These are phyloP conservation scores for Holacanthella duospinosa DNA, from an alignment of 2,888 invertebrate genomes.

Conservation along the genomic window DNA sequence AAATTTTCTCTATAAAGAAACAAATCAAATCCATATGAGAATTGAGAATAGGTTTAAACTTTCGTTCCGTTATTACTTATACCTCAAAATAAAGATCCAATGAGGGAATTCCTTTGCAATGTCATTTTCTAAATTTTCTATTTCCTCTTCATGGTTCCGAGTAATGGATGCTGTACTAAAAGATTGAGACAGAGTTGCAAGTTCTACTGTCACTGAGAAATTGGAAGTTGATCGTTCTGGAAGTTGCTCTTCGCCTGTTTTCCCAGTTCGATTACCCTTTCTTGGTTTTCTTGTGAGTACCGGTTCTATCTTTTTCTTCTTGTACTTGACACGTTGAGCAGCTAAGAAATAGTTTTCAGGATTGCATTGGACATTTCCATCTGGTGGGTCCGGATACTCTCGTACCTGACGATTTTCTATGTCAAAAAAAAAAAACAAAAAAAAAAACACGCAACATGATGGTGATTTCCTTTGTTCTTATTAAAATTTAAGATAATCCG, in stretches of 20 bases:
- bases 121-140: neutral
- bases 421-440: too few species aligned
- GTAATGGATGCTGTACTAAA: neutral
- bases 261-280: neutral
- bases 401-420: too few species aligned
- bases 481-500: too few species aligned
- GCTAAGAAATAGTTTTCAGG: neutral
- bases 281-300: neutral
- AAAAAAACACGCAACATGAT: too few species aligned
- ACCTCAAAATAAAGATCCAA: neutral
- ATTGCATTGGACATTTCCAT: too few species aligned
- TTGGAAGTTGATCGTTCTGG: neutral
- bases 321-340: neutral
- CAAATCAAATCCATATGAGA: slow-evolving; percentile 1
- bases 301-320: neutral
- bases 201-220: neutral
- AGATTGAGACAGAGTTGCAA: neutral
- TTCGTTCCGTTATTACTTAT: neutral
- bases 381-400: too few species aligned
- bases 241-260: neutral
- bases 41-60: neutral
- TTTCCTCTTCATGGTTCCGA: neutral
- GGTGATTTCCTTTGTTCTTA: too few species aligned
- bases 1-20: slow-evolving; percentile 63
- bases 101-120: neutral